Evolutionary conservation across 2,113 vertebrate species (phyloP), one percentile per base, ranked within the genome.

Genomic region (Oncorhynchus kisutch): DNA sequence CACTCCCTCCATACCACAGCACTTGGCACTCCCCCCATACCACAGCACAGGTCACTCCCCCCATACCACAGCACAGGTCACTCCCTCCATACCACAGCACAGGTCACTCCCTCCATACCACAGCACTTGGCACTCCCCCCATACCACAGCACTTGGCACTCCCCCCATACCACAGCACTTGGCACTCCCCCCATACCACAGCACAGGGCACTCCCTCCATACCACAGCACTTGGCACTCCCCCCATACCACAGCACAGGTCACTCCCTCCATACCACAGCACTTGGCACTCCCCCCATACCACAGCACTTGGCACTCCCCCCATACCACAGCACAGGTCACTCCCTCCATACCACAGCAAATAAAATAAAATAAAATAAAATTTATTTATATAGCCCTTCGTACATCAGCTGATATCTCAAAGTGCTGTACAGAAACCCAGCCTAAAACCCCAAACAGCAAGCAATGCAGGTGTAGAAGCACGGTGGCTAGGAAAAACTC

Each of bases 221-320:
- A 1, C 34, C 34, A 39, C 7, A 39, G 34, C 34, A 34, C 34
- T 0, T 1, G 6, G 34, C 0, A 8, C 34, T 7, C 1, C 6
- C 34, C 7, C 34, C 31, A 7, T 34, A 0, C 6, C 31, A 81
- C 60, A 62, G 6, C 60, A 62, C n/a, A 71, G 12, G 60, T 48
- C 67, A 74, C 70, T 48, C 22, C 70, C 70, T 1, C 4, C 31
- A 34, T 34, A 1, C 1, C 6, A 81, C 60, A 62, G 6, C 60
- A 64, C n/a, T 69, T 7, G 60, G 54, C 62, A 74, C 70, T 49
- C 70, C 22, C n/a, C 12, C 57, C 77, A 31, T 31, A 0, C 5
- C 31, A 81, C 60, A 62, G 34, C 60, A 62, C n/a, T 69, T 9
- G 65, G 54, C 67, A 74, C 70, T 48, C 22, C 49, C 75, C 5